Percentiles rank a stretch among this genome's conserved stretches.
These are phyloP conservation scores for Psittacula cyanocephala DNA, from an alignment of 2,113 vertebrate species.

Conservation along the genomic window DNA sequence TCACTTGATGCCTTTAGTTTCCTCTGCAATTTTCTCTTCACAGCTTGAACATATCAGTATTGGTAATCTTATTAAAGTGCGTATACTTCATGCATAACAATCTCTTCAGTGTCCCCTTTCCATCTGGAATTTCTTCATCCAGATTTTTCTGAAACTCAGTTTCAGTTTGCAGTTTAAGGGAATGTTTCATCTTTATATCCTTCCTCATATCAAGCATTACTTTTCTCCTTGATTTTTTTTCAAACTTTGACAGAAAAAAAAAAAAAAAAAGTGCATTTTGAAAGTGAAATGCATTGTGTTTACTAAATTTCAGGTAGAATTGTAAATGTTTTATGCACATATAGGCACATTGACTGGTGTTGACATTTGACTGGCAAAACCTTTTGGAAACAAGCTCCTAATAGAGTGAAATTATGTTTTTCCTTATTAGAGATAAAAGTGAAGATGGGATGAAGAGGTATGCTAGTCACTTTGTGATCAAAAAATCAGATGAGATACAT, in stretches of 20 bases:
- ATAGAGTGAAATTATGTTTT: background rate
- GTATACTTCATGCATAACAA: background rate
- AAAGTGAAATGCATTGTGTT: background rate
- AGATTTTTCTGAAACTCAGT: background rate
- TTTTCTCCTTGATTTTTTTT: background rate
- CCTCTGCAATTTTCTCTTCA: background rate
- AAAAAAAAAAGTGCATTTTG: background rate
- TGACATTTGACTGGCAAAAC: background rate
- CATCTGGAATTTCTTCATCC: background rate
- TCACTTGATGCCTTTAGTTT: background rate
- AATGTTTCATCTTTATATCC: background rate
- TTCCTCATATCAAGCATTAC: background rate
- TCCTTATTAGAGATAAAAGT: background rate
- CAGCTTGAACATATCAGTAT: background rate
- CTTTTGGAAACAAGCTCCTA: background rate
- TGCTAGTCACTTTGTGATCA: background rate
- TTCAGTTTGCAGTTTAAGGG: background rate
- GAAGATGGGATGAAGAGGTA: background rate
- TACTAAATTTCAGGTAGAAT: background rate
- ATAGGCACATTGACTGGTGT: background rate
- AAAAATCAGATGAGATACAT: background rate
- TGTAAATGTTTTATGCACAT: background rate
- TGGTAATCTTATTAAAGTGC: background rate
- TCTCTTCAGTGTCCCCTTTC: background rate
- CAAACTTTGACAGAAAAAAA: background rate